phyloP scores from a whole-genome alignment of 2,888 invertebrate genomes.

The Drosophila macrothrix region DNA sequence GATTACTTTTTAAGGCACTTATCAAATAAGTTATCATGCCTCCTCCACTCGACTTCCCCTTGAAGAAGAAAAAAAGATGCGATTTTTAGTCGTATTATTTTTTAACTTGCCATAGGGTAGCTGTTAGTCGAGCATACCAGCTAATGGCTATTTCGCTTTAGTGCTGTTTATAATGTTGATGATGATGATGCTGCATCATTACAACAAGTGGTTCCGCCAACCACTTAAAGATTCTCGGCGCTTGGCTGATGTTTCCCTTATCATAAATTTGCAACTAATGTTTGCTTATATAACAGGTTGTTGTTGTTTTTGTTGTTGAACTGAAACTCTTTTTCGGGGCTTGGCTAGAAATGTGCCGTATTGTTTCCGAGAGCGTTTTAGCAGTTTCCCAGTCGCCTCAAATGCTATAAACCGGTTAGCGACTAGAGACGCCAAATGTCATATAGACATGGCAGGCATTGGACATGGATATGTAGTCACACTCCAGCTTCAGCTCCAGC shows the following conservation, averaged over 20 bases:
- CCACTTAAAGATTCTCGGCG: slow-evolving; percentile 45
- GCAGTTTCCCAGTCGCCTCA: slow-evolving; percentile 22
- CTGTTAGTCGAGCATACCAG: not conserved
- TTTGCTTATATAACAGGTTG: slow-evolving; percentile 57
- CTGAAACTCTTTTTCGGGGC: slow-evolving; percentile 19
- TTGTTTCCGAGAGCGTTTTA: slow-evolving; percentile 24
- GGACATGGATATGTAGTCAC: slow-evolving; percentile 7
- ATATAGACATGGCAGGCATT: slow-evolving; percentile 40
- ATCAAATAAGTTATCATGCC: not conserved
- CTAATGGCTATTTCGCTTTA: not conserved
- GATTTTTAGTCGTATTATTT: not conserved
- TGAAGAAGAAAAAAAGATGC: not conserved
- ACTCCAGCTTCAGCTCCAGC: not conserved
- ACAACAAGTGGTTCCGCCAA: slow-evolving; percentile 55
- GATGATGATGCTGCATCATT: slow-evolving; percentile 41
- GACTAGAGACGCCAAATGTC: slow-evolving; percentile 51
- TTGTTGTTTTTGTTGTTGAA: not conserved
- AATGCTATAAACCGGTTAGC: slow-evolving; percentile 33
- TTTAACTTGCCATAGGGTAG: not conserved
- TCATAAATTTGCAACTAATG: slow-evolving; percentile 61
- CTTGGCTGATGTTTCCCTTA: slow-evolving; percentile 21
- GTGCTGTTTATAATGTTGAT: slow-evolving; percentile 1
- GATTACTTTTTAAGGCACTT: not conserved
- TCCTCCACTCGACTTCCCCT: not conserved
- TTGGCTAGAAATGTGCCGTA: slow-evolving; percentile 26